phyloP scores from a whole-genome alignment of 2,888 invertebrate species.

The Subacronicta megacephala region DNA sequence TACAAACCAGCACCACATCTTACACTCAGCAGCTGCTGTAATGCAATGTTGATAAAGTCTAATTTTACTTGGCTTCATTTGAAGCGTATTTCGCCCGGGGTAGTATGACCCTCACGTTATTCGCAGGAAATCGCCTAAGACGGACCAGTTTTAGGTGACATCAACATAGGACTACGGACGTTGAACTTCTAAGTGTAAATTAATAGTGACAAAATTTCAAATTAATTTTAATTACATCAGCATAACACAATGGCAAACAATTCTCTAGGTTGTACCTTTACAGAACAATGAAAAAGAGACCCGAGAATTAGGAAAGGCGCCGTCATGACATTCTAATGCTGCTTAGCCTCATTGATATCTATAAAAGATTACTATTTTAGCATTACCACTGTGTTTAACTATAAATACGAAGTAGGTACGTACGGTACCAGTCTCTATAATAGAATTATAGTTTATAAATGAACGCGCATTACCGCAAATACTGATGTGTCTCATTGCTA shows the following conservation, averaged over 20 bases:
- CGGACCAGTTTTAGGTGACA: conserved; percentile 68
- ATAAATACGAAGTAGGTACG: too few species aligned
- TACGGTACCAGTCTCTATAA: not conserved
- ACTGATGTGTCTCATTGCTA: not conserved
- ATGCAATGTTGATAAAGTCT: conserved; percentile 48
- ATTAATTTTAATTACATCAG: conserved; percentile 35
- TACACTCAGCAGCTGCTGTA: conserved; percentile 44
- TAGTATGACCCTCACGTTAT: conserved; percentile 67
- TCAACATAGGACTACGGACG: conserved; percentile 42
- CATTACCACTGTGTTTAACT: too few species aligned
- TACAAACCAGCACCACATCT: conserved; percentile 44
- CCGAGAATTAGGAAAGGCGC: too few species aligned
- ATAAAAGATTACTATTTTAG: too few species aligned
- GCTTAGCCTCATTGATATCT: too few species aligned
- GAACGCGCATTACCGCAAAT: conserved; percentile 1
- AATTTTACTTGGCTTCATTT: conserved; percentile 60
- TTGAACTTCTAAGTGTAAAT: conserved; percentile 26
- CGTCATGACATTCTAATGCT: too few species aligned
- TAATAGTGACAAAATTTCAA: conserved; percentile 29
- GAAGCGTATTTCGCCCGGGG: conserved; percentile 60
- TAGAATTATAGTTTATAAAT: conserved; percentile 9
- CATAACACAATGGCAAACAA: not conserved
- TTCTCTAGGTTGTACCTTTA: too few species aligned
- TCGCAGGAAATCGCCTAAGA: conserved; percentile 80
- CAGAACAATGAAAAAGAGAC: not conserved